phyloP scores from a whole-genome alignment of 2,113 vertebrate species.

The Oncorhynchus tshawytscha region DNA sequence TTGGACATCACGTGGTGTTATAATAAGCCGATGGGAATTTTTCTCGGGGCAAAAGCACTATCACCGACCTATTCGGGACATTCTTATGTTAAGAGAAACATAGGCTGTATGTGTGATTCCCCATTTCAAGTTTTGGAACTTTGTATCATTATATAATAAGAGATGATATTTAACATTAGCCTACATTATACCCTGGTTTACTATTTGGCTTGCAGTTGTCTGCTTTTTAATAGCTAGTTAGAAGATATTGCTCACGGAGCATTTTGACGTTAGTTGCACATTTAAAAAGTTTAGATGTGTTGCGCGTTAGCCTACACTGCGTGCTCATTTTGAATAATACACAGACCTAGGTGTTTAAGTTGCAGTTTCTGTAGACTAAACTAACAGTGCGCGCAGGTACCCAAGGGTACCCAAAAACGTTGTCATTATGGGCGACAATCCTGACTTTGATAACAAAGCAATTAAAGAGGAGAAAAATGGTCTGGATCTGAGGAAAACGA shows the following conservation, averaged over 20 bases:
- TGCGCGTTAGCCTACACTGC: too few relatives aligned
- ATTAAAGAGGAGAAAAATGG: slow-evolving; percentile 2
- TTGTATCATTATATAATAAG: neutral
- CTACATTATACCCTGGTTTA: too few relatives aligned
- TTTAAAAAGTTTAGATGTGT: too few relatives aligned
- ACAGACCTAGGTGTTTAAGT: neutral
- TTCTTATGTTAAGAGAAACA: neutral
- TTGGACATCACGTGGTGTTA: slow-evolving; percentile 4
- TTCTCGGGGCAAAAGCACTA: neutral
- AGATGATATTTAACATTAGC: too few relatives aligned
- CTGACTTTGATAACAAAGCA: neutral
- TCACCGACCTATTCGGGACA: neutral
- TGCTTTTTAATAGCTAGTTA: too few relatives aligned
- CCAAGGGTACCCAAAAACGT: too few relatives aligned
- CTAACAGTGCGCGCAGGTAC: too few relatives aligned
- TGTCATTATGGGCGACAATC: slow-evolving; percentile 23
- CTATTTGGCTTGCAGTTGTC: too few relatives aligned
- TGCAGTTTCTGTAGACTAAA: neutral
- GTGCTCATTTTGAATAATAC: too few relatives aligned
- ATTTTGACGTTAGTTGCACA: too few relatives aligned
- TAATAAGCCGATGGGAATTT: slow-evolving; percentile 18
- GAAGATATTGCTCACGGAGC: too few relatives aligned
- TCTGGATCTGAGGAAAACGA: neutral
- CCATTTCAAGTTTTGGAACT: neutral
- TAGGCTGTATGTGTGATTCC: neutral